Percentiles rank a stretch among this genome's conserved stretches.
Evolutionary conservation across 2,888 invertebrate genomes (phyloP).

Genomic region (Myopa tessellatipennis): DNA sequence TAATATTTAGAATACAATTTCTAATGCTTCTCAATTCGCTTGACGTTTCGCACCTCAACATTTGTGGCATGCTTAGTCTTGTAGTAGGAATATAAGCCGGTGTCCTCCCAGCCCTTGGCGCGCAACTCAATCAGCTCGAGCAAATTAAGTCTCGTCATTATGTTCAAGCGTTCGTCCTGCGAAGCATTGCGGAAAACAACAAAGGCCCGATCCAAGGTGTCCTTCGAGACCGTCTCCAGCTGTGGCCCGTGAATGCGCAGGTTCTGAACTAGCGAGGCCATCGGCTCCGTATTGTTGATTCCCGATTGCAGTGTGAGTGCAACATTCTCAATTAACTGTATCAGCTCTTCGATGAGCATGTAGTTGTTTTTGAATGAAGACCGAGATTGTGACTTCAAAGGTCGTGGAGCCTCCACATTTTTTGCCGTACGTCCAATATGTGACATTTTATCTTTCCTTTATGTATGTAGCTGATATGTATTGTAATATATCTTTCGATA

Average conservation of each 20-base stretch:
- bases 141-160: conserved; percentile 86
- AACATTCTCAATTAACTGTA: conserved; percentile 85
- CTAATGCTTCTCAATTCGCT: not conserved
- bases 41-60: conserved; percentile 68
- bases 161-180: conserved; percentile 86
- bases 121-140: conserved; percentile 93
- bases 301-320: conserved; percentile 81
- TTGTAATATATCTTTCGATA: conserved; percentile 38
- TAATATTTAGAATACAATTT: not conserved
- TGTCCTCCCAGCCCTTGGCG: conserved; percentile 91
- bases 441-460: conserved; percentile 58
- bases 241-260: conserved; percentile 84
- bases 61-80: conserved; percentile 75
- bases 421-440: conserved; percentile 78
- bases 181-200: conserved; percentile 90
- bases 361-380: conserved; percentile 64
- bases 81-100: conserved; percentile 87
- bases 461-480: conserved; percentile 22
- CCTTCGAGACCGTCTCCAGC: conserved; percentile 84
- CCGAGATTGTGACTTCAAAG: conserved; percentile 75
- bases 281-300: conserved; percentile 77
- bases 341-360: conserved; percentile 80
- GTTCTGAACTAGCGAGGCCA: conserved; percentile 82
- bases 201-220: conserved; percentile 86
- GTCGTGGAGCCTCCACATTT: conserved; percentile 81